Evolutionary conservation across 2,113 vertebrate species (phyloP).

Genomic region (Osmerus eperlanus): DNA sequence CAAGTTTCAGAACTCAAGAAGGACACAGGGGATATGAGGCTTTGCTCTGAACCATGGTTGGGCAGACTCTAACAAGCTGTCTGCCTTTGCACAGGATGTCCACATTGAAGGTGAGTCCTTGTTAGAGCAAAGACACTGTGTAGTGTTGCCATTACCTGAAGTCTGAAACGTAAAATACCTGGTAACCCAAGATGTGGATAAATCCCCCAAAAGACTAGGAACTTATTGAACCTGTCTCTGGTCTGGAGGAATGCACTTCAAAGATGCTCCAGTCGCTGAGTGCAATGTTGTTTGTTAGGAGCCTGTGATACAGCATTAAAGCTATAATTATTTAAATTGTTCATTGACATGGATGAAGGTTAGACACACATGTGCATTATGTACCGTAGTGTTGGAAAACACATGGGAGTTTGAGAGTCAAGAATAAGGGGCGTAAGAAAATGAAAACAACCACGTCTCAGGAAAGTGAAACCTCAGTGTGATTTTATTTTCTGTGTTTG

Average conservation of each 20-base stretch:
- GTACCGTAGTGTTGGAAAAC: neutral
- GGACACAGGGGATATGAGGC: slow-evolving; percentile 18
- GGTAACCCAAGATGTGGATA: slow-evolving; percentile 5
- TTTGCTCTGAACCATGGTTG: slow-evolving; percentile 20
- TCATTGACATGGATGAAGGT: neutral
- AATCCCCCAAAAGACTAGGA: neutral
- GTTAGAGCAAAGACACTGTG: slow-evolving; percentile 28
- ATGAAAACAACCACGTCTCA: too few species aligned
- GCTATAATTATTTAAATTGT: slow-evolving; percentile 7
- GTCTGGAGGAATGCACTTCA: neutral
- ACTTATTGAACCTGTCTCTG: too few species aligned
- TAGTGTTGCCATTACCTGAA: slow-evolving; percentile 23
- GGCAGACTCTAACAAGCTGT: slow-evolving; percentile 51
- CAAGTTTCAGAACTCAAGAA: slow-evolving; percentile 13
- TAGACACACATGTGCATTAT: neutral
- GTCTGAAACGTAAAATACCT: slow-evolving; percentile 13
- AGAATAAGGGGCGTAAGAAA: too few species aligned
- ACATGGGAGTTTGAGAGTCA: slow-evolving; percentile 1
- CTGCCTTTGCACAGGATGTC: slow-evolving; percentile 40
- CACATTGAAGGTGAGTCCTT: slow-evolving; percentile 47
- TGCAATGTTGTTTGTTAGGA: neutral
- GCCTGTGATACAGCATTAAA: neutral
- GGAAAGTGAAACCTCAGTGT: too few species aligned
- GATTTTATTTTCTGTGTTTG: too few species aligned
- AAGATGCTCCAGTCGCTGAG: neutral